Evolutionary conservation across 2,113 vertebrate genomes (phyloP).

Genomic region (Acanthochromis polyacanthus): DNA sequence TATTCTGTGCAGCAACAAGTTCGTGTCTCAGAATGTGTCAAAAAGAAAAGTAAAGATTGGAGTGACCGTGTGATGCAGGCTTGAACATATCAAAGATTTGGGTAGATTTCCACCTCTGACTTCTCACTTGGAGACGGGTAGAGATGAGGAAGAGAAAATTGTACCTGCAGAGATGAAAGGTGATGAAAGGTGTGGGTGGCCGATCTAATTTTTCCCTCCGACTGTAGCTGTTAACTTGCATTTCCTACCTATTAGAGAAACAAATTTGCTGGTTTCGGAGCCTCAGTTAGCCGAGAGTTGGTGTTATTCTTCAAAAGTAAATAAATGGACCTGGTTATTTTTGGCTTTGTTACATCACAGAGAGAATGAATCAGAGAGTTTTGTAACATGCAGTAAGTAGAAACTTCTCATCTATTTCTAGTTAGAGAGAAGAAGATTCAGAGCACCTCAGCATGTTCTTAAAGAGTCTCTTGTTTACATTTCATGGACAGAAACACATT

Average conservation of each 20-base stretch:
- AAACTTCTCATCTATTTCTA: neutral
- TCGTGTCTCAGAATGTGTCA: neutral
- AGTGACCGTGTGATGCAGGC: neutral
- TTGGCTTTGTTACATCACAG: neutral
- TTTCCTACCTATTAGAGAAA: slow-evolving; percentile 28
- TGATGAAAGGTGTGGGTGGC: slow-evolving; percentile 6
- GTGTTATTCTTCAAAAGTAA: neutral
- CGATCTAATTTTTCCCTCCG: neutral
- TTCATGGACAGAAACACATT: neutral
- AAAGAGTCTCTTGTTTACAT: neutral
- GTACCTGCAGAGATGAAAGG: slow-evolving; percentile 25
- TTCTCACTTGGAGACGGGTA: slow-evolving; percentile 21
- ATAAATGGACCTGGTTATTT: neutral
- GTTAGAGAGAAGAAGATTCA: too few species aligned
- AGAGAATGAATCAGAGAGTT: too few species aligned
- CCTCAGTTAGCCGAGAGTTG: neutral
- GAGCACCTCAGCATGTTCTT: neutral
- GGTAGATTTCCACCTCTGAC: slow-evolving; percentile 22
- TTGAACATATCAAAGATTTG: slow-evolving; percentile 31
- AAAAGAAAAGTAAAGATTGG: neutral
- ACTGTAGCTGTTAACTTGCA: neutral
- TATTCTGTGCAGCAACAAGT: neutral
- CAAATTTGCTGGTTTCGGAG: slow-evolving; percentile 1
- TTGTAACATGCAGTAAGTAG: too few species aligned
- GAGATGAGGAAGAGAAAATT: slow-evolving; percentile 24